Conservation (phyloP, 2,797 vertebrate genomes). For the Hoplostethus mediterraneus region DNA sequence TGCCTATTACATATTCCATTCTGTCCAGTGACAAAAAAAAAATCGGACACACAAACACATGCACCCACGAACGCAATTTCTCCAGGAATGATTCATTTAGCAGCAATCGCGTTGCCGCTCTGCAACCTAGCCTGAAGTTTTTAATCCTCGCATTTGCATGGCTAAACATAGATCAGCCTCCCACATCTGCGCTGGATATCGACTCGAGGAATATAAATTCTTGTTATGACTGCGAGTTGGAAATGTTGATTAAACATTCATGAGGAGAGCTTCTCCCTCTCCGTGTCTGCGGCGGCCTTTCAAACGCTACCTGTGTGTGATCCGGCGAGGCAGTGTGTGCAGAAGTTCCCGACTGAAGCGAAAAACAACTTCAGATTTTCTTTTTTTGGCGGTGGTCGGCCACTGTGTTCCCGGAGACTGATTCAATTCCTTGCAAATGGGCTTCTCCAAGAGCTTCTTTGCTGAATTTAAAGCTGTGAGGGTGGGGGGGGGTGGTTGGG, state of each 20-base stretch:
- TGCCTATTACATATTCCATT: slow-evolving; percentile 16
- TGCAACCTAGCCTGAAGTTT: slow-evolving; percentile 71
- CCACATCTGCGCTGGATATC: slow-evolving; percentile 64
- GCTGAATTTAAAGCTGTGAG: slow-evolving; percentile 55
- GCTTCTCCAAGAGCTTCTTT: slow-evolving; percentile 62
- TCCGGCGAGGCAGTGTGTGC: slow-evolving; percentile 1
- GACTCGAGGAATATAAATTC: slow-evolving; percentile 72
- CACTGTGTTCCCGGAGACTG: slow-evolving; percentile 61
- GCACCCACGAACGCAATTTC: slow-evolving; percentile 55
- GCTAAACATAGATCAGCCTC: slow-evolving; percentile 80
- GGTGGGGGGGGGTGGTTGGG: neutral
- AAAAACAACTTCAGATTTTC: slow-evolving; percentile 24
- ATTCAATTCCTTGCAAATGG: slow-evolving; percentile 72
- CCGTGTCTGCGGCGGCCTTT: slow-evolving; percentile 28
- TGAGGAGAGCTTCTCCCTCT: slow-evolving; percentile 28
- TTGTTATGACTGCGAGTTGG: slow-evolving; percentile 71
- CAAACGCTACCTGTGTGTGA: slow-evolving; percentile 47
- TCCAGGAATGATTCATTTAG: slow-evolving; percentile 74
- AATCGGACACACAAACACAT: neutral
- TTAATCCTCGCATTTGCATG: slow-evolving; percentile 81
- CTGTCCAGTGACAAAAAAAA: slow-evolving; percentile 34
- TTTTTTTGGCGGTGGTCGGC: slow-evolving; percentile 22
- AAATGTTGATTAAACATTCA: slow-evolving; percentile 74
- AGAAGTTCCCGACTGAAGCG: slow-evolving; percentile 35
- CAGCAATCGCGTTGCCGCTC: slow-evolving; percentile 54